phyloP scores from a whole-genome alignment of 2,888 invertebrate genomes.

The Eupithecia abbreviata region DNA sequence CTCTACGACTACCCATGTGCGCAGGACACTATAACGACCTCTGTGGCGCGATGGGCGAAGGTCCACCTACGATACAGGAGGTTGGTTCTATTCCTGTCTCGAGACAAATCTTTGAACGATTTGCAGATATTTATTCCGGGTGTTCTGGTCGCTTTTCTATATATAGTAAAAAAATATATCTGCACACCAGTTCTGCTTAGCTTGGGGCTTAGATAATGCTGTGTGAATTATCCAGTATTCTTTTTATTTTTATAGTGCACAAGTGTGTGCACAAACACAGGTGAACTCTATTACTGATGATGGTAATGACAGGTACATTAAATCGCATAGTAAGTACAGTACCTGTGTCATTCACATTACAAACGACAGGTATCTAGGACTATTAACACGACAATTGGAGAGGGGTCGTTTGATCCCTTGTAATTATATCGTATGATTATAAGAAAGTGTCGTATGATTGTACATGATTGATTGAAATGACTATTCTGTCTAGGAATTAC shows the following conservation, averaged over 20 bases:
- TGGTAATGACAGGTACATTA: background rate
- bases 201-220: no score
- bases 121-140: no score
- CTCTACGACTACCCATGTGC: background rate
- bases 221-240: no score
- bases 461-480: conserved; percentile 33
- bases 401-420: conserved; percentile 29
- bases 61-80: no score
- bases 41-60: no score
- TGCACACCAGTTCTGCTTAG: no score
- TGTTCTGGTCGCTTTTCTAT: no score
- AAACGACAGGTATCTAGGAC: conserved; percentile 23
- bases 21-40: no score
- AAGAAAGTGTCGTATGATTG: conserved; percentile 42
- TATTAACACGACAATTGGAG: conserved; percentile 38
- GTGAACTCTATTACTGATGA: background rate
- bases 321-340: background rate
- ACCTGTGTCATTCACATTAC: conserved; percentile 12
- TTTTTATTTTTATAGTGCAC: background rate
- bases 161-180: no score
- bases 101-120: no score
- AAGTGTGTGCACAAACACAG: background rate
- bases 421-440: conserved; percentile 39
- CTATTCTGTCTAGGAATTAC: conserved; percentile 36
- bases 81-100: no score